Conservation (phyloP, 2,113 vertebrate genomes). For the Crypturellus undulatus region DNA sequence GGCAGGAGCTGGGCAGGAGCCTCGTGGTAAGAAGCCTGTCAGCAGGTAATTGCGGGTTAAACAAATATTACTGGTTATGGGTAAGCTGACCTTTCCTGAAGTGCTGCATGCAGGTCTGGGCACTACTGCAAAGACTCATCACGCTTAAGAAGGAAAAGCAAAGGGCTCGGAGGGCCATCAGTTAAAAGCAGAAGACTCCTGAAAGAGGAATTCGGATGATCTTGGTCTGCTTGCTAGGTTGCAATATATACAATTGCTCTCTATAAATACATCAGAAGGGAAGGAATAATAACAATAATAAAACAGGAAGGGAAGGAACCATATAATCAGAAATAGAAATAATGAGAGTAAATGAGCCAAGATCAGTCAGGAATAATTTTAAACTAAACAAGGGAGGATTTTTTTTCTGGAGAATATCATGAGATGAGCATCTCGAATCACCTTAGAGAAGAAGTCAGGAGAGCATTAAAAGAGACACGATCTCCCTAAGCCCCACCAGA, state of each 20-base stretch:
- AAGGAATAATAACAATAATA: constrained; percentile 19
- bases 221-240: not conserved
- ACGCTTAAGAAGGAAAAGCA: not conserved
- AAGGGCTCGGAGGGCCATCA: not conserved
- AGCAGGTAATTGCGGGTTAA: not conserved
- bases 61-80: not conserved
- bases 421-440: not conserved
- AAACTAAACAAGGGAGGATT: constrained; percentile 5
- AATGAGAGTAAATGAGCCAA: constrained; percentile 33
- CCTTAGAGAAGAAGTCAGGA: not conserved
- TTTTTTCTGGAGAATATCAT: not conserved
- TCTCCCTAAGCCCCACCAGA: not conserved
- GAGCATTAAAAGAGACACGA: not conserved
- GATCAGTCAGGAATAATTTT: constrained; percentile 36
- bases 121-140: not conserved
- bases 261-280: constrained; percentile 59
- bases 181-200: not conserved
- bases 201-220: not conserved
- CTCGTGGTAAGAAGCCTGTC: not conserved
- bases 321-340: constrained; percentile 54
- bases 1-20: not conserved
- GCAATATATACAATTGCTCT: constrained; percentile 6
- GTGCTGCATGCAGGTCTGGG: not conserved
- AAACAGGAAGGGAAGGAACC: constrained; percentile 46
- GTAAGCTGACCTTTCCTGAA: not conserved